Conservation (phyloP, 2,113 vertebrate species). For the Silurus meridionalis region DNA sequence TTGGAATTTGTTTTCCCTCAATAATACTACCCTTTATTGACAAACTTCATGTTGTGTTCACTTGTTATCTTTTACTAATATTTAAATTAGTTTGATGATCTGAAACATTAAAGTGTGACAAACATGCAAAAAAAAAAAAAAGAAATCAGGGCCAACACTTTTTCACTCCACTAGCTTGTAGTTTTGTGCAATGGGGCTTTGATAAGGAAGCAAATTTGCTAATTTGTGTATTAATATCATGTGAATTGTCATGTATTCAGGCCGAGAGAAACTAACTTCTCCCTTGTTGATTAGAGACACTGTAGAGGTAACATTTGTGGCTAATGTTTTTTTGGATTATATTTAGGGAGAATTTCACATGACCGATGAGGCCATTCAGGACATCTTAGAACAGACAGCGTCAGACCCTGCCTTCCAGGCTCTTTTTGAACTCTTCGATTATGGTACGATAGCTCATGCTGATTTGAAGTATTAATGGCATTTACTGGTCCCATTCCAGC, state of each 20-base stretch:
- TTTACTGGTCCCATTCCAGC: not conserved
- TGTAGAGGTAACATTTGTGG: not conserved
- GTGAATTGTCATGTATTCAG: not conserved
- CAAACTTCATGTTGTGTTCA: too few relatives aligned
- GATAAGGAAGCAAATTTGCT: not conserved
- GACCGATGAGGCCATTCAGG: constrained; percentile 95
- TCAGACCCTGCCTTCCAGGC: constrained; percentile 97
- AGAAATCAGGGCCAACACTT: too few relatives aligned
- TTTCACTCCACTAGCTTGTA: too few relatives aligned
- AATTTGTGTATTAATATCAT: not conserved
- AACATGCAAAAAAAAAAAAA: too few relatives aligned
- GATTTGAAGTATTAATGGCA: not conserved
- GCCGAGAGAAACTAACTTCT: not conserved
- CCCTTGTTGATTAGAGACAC: not conserved
- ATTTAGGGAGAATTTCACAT: constrained; percentile 93
- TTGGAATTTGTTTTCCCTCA: too few relatives aligned
- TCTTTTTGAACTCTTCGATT: constrained; percentile 95
- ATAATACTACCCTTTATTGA: too few relatives aligned
- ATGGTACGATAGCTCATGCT: constrained; percentile 70
- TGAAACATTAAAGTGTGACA: too few relatives aligned
- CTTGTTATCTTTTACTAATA: too few relatives aligned
- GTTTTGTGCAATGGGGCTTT: not conserved
- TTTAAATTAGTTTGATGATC: too few relatives aligned
- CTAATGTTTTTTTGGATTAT: not conserved
- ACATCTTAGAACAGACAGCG: constrained; percentile 94